phyloP scores from a whole-genome alignment of 2,113 vertebrate genomes.

The Cygnus atratus region DNA sequence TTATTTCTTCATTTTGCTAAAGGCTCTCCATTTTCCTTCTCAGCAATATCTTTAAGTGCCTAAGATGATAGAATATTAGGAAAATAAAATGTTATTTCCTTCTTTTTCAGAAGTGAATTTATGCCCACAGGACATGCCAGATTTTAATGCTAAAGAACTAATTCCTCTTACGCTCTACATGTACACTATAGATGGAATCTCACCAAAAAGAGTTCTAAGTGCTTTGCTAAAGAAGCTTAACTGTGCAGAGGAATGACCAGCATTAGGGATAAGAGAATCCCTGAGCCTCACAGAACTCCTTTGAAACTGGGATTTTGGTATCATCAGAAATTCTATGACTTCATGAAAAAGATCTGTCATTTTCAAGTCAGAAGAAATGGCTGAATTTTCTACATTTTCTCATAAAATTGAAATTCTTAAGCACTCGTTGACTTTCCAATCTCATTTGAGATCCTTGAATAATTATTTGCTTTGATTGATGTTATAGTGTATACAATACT shows the following conservation, averaged over 20 bases:
- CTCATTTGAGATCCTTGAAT: neutral
- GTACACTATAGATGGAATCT: neutral
- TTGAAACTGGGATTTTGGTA: neutral
- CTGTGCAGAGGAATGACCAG: neutral
- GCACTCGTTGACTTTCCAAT: neutral
- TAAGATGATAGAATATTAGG: neutral
- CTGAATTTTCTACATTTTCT: neutral
- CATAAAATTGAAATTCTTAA: neutral
- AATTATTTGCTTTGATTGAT: neutral
- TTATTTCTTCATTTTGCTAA: neutral
- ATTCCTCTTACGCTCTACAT: neutral
- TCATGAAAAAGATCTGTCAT: neutral
- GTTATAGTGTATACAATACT: neutral
- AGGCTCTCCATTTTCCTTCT: neutral
- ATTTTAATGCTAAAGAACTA: neutral
- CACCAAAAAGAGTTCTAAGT: fast-evolving
- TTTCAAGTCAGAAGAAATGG: neutral
- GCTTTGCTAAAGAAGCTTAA: neutral
- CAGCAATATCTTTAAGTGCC: neutral
- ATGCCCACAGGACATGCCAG: neutral
- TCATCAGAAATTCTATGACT: neutral
- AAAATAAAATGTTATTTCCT: neutral
- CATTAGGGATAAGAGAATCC: neutral
- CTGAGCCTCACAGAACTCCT: neutral
- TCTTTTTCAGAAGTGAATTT: neutral